Evolutionary conservation across 2,797 vertebrate species (phyloP).

Genomic region (Sebastes kiyomatsui): DNA sequence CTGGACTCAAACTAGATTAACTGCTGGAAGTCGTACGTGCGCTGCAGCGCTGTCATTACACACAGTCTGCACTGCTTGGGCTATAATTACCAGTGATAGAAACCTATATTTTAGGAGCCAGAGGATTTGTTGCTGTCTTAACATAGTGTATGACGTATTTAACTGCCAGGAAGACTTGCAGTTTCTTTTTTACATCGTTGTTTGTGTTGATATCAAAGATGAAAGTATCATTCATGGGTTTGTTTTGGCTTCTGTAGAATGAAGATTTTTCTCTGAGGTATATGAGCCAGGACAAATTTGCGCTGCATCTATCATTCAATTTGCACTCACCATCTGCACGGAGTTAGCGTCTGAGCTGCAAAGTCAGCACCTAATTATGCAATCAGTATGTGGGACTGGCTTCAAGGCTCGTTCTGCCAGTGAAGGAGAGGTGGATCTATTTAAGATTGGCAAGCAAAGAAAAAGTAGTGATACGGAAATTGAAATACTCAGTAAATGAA

Average conservation of each 20-base stretch:
- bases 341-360: conserved; percentile 23
- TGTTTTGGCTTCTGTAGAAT: conserved; percentile 3
- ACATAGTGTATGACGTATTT: conserved; percentile 31
- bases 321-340: conserved; percentile 2
- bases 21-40: conserved; percentile 1
- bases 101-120: conserved; percentile 62
- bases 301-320: conserved; percentile 33
- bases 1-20: conserved; percentile 2
- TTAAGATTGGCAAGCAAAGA: conserved; percentile 19
- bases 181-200: not conserved
- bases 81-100: conserved; percentile 64
- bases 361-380: conserved; percentile 59
- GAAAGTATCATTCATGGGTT: not conserved
- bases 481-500: conserved; percentile 21
- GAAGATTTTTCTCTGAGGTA: conserved; percentile 15
- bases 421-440: conserved; percentile 6
- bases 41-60: conserved; percentile 40
- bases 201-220: not conserved
- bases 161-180: not conserved
- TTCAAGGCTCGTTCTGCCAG: conserved; percentile 25
- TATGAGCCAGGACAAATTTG: not conserved
- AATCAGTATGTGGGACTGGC: conserved; percentile 42
- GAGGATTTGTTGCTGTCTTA: conserved; percentile 49
- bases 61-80: conserved; percentile 13
- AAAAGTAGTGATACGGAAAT: conserved; percentile 31